Evolutionary conservation across 2,888 invertebrate genomes (phyloP).

Genomic region (Chloroclystis v-ata): DNA sequence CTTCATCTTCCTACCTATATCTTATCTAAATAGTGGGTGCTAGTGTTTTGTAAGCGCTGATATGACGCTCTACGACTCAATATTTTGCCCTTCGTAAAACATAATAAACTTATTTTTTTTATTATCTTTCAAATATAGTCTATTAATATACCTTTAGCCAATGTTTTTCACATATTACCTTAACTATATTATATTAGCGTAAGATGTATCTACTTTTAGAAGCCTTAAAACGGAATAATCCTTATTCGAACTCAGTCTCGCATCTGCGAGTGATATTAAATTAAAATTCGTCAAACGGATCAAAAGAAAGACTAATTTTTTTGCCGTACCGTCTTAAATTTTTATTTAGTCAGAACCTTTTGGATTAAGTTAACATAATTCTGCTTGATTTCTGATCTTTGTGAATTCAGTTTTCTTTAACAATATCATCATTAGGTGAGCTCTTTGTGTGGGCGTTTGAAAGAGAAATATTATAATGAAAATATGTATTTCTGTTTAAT

Average conservation of each 20-base stretch:
- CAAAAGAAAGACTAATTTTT: constrained; percentile 38
- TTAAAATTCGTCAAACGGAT: constrained; percentile 40
- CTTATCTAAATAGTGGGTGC: too few species aligned
- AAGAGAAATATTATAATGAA: neutral
- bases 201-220: neutral
- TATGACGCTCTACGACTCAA: too few species aligned
- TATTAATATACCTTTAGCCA: too few species aligned
- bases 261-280: constrained; percentile 31
- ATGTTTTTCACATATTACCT: too few species aligned
- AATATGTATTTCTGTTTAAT: neutral
- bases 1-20: too few species aligned
- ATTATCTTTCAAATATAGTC: too few species aligned
- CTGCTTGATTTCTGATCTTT: constrained; percentile 51
- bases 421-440: constrained; percentile 26
- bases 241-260: constrained; percentile 19
- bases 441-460: constrained; percentile 13
- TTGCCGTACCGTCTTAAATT: constrained; percentile 34
- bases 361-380: constrained; percentile 45
- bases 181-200: neutral
- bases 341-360: constrained; percentile 34
- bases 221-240: constrained; percentile 23
- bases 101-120: too few species aligned
- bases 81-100: too few species aligned
- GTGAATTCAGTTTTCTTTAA: constrained; percentile 40
- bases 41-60: too few species aligned